Evolutionary conservation across 2,888 invertebrate species (phyloP).

Genomic region (Chrysopilus asiliformis): DNA sequence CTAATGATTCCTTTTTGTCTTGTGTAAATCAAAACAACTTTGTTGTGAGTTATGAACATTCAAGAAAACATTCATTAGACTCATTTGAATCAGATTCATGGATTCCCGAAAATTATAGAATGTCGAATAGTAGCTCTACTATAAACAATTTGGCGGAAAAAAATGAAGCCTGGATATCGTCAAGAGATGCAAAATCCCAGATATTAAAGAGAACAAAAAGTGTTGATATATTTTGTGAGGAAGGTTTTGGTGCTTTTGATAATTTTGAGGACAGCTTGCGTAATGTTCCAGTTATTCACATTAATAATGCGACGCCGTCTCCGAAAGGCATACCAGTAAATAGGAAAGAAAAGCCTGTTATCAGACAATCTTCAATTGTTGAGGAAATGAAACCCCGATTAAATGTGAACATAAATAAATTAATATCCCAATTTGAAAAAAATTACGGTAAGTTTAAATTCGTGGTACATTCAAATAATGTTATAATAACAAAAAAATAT

Average conservation of each 20-base stretch:
- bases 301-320: neutral
- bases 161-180: slow-evolving; percentile 18
- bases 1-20: no score
- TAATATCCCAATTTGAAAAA: slow-evolving; percentile 29
- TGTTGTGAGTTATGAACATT: no score
- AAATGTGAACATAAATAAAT: slow-evolving; percentile 27
- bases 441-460: no score
- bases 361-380: neutral
- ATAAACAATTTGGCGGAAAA: slow-evolving; percentile 17
- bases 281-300: slow-evolving; percentile 25
- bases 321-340: neutral
- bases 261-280: slow-evolving; percentile 31
- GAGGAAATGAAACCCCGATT: slow-evolving; percentile 27
- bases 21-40: no score
- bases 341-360: neutral
- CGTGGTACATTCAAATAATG: no score
- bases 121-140: neutral
- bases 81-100: slow-evolving; percentile 23
- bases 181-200: neutral
- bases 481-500: no score
- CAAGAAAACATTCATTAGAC: slow-evolving; percentile 18
- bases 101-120: slow-evolving; percentile 17
- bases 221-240: slow-evolving; percentile 29
- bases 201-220: slow-evolving; percentile 17
- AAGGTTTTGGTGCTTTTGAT: slow-evolving; percentile 23